phyloP scores from a whole-genome alignment of 2,113 vertebrate species.

The Alligator mississippiensis region DNA sequence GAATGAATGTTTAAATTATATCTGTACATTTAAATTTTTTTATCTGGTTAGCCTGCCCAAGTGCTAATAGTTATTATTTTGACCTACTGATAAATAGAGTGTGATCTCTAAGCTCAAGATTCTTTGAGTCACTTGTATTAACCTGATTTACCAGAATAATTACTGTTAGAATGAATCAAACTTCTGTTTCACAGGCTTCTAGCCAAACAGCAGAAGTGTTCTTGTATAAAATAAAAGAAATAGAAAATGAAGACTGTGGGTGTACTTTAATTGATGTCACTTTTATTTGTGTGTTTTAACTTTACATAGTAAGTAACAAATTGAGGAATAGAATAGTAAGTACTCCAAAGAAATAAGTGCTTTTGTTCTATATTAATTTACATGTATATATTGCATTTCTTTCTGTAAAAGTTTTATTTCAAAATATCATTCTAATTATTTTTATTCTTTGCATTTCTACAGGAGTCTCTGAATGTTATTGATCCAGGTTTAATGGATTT shows the following conservation, averaged over 20 bases:
- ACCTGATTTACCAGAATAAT: neutral
- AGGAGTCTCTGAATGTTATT: constrained; percentile 89
- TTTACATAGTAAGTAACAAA: neutral
- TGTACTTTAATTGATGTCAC: neutral
- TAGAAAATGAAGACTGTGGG: neutral
- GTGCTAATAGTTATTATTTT: neutral
- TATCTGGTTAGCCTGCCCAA: neutral
- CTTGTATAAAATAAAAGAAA: neutral
- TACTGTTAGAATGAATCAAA: constrained; percentile 15
- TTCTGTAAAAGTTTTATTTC: constrained; percentile 20
- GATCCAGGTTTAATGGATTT: constrained; percentile 91
- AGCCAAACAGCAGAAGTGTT: constrained; percentile 9
- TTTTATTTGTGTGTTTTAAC: constrained; percentile 16
- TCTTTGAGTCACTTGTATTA: neutral
- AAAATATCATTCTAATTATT: constrained; percentile 27
- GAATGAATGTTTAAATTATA: constrained; percentile 52
- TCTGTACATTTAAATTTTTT: neutral
- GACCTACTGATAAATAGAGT: neutral
- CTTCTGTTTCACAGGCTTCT: neutral
- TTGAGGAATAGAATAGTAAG: constrained; percentile 44
- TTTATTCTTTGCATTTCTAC: constrained; percentile 39
- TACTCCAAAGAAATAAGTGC: constrained; percentile 18
- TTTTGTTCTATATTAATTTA: constrained; percentile 1
- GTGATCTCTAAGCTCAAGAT: neutral
- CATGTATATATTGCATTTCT: neutral